phyloP scores from a whole-genome alignment of 1,140 invertebrate species.

The Calycopis cecrops region DNA sequence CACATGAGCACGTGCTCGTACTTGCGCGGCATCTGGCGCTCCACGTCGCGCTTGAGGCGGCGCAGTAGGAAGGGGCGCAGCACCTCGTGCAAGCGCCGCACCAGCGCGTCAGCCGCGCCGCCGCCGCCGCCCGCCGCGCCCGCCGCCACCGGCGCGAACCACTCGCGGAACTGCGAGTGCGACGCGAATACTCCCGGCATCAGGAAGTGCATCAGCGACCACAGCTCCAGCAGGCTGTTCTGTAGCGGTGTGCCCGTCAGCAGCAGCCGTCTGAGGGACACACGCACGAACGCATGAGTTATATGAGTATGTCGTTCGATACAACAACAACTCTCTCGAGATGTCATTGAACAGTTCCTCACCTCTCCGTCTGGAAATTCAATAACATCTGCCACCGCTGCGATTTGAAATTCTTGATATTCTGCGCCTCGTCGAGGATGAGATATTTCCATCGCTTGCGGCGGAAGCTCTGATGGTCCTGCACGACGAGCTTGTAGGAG shows the following conservation, averaged over 20 bases:
- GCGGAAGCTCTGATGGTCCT: constrained; percentile 98
- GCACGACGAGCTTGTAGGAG: constrained; percentile 99
- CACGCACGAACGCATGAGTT: constrained; percentile 16
- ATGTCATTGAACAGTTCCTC: constrained; percentile 33
- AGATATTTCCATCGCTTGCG: constrained; percentile 99
- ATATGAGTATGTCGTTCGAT: too few relatives aligned
- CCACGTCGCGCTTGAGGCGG: constrained; percentile 97
- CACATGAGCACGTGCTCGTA: constrained; percentile 99
- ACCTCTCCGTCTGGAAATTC: constrained; percentile 96
- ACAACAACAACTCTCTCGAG: too few relatives aligned
- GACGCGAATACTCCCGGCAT: constrained; percentile 99
- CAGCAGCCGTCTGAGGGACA: constrained; percentile 86
- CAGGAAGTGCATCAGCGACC: constrained; percentile 99
- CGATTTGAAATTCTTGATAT: constrained; percentile 99
- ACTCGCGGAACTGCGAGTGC: constrained; percentile 97
- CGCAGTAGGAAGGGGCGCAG: constrained; percentile 97
- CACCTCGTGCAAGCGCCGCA: constrained; percentile 97
- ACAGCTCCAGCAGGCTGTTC: constrained; percentile 99
- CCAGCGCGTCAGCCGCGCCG: constrained; percentile 89
- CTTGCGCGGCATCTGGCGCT: constrained; percentile 99
- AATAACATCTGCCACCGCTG: constrained; percentile 98
- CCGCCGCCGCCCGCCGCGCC: constrained; percentile 98
- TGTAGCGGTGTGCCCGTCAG: constrained; percentile 99
- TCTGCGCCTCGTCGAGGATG: constrained; percentile 99
- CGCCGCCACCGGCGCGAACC: constrained; percentile 99